A percentile compares a stretch with the other conserved stretches of the same genome.
These are phyloP conservation scores for Sinocyclocheilus anophthalmus DNA, from an alignment of 2,113 vertebrate genomes.

Conservation along the genomic window DNA sequence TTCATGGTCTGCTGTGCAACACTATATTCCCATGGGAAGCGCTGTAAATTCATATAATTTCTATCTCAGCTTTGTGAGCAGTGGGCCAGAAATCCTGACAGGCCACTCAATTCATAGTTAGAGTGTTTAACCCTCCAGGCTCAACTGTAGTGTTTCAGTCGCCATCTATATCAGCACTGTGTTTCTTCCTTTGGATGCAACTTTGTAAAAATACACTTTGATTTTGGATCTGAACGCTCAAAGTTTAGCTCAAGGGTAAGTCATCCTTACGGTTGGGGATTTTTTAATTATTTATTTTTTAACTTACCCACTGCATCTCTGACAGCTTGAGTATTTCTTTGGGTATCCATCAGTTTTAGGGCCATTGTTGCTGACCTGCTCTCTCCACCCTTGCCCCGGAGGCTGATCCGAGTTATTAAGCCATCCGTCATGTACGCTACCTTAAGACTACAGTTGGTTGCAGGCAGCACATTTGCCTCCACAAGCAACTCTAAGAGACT, in stretches of 20 bases:
- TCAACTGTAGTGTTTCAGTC: constrained; percentile 26
- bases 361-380: constrained; percentile 28
- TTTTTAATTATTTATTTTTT: neutral
- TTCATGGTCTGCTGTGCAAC: constrained; percentile 53
- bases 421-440: constrained; percentile 52
- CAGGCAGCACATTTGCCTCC: constrained; percentile 29
- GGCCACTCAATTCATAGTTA: constrained; percentile 45
- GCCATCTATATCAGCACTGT: neutral
- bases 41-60: constrained; percentile 52
- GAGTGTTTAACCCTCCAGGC: constrained; percentile 49
- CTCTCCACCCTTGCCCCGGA: constrained; percentile 34
- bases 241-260: neutral
- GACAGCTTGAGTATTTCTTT: constrained; percentile 18
- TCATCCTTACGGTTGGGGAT: neutral
- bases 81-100: constrained; percentile 49
- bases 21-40: constrained; percentile 52
- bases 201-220: neutral
- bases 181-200: neutral
- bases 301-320: neutral
- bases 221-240: neutral
- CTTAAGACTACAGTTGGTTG: constrained; percentile 49
- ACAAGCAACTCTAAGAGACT: constrained; percentile 45
- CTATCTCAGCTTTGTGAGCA: constrained; percentile 49
- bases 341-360: constrained; percentile 39
- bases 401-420: constrained; percentile 54